Evolutionary conservation across 2,797 vertebrate genomes (phyloP).

Genomic region (Sebastes cheni): DNA sequence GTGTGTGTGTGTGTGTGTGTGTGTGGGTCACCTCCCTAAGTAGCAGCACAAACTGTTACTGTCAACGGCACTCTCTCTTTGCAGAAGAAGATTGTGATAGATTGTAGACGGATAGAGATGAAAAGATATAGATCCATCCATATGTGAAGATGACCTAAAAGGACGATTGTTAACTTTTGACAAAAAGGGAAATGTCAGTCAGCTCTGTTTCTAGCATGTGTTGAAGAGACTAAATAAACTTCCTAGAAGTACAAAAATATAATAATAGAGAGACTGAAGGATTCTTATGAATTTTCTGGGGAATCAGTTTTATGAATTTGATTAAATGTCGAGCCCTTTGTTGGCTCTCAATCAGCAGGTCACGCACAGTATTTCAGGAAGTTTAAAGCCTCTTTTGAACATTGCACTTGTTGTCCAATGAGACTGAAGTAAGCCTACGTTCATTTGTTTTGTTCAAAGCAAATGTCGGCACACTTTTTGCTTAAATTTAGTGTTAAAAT

Average conservation of each 20-base stretch:
- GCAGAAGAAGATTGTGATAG: neutral
- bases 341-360: neutral
- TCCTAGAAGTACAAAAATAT: neutral
- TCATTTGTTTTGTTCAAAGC: too few relatives aligned
- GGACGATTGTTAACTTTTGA: neutral
- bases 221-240: neutral
- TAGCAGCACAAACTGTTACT: conserved; percentile 1
- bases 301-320: neutral
- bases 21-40: neutral
- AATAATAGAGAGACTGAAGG: neutral
- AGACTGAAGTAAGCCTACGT: neutral
- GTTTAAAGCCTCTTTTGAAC: neutral
- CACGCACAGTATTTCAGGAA: neutral
- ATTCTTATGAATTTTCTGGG: neutral
- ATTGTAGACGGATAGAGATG: too few relatives aligned
- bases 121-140: neutral
- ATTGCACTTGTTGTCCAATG: neutral
- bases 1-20: conserved; percentile 13
- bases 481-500: neutral
- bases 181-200: neutral
- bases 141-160: neutral
- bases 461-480: neutral
- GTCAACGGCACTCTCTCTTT: neutral
- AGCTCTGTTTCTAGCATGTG: neutral
- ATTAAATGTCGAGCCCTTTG: neutral